These are phyloP conservation scores for Cheilosia pagana DNA, from an alignment of 2,888 invertebrate genomes.

Conservation along the genomic window DNA sequence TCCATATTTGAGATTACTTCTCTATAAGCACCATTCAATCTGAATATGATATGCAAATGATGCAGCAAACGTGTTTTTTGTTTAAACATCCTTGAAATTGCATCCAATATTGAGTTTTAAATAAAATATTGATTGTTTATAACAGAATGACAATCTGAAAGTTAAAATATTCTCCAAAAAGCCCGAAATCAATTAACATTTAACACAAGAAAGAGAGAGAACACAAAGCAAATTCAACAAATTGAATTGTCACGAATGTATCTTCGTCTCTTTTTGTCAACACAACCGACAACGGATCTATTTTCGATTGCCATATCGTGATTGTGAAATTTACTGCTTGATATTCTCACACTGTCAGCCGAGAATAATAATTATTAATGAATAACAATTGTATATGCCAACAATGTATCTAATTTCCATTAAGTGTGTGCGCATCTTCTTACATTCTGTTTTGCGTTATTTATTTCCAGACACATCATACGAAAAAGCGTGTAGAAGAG, in stretches of 20 bases:
- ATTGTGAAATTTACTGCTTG: slow-evolving; percentile 12
- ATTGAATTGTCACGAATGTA: slow-evolving; percentile 26
- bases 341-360: slow-evolving; percentile 23
- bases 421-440: slow-evolving; percentile 1
- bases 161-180: neutral
- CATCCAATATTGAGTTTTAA: neutral
- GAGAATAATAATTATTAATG: slow-evolving; percentile 11
- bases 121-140: too few species aligned
- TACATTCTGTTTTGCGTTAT: slow-evolving; percentile 22
- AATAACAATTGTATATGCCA: slow-evolving; percentile 37
- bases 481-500: slow-evolving; percentile 94
- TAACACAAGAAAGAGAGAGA: neutral
- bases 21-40: neutral
- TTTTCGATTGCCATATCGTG: slow-evolving; percentile 14
- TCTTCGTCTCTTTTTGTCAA: neutral
- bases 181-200: slow-evolving; percentile 15
- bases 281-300: neutral
- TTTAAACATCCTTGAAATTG: slow-evolving; percentile 5
- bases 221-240: neutral
- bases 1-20: neutral
- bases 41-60: slow-evolving; percentile 11
- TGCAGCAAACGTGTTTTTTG: neutral
- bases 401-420: slow-evolving; percentile 11
- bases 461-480: slow-evolving; percentile 92
- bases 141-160: too few species aligned